Conservation (phyloP, 2,113 vertebrate species). For the Tilapia sparmanii region DNA sequence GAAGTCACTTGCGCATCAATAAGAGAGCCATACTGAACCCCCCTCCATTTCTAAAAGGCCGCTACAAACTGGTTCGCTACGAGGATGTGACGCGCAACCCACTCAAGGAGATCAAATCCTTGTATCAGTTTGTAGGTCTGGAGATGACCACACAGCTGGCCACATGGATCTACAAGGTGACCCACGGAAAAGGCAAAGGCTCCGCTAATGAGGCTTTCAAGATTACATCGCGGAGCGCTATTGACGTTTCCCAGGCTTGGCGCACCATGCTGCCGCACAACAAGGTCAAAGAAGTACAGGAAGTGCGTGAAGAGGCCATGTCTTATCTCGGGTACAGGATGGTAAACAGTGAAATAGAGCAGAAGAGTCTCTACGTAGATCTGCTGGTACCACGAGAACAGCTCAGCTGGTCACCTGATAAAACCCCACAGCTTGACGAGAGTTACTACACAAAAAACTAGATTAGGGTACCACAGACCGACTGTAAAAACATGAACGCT, state of each 20-base stretch:
- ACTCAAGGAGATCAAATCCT: slow-evolving; percentile 68
- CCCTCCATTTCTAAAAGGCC: slow-evolving; percentile 80
- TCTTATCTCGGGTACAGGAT: slow-evolving; percentile 83
- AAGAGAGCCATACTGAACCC: slow-evolving; percentile 80
- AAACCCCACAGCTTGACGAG: neutral
- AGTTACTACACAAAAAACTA: no score
- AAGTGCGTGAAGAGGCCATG: slow-evolving; percentile 86
- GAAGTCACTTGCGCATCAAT: slow-evolving; percentile 85
- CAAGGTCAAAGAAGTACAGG: slow-evolving; percentile 82
- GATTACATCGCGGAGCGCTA: slow-evolving; percentile 84
- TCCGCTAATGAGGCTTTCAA: slow-evolving; percentile 77
- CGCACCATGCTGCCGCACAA: slow-evolving; percentile 72
- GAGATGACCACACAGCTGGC: slow-evolving; percentile 71
- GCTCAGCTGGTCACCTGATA: slow-evolving; percentile 80
- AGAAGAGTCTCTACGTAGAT: slow-evolving; percentile 77
- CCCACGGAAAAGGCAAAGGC: slow-evolving; percentile 81
- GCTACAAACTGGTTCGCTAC: slow-evolving; percentile 89
- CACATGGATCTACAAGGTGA: slow-evolving; percentile 86
- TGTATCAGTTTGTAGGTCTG: slow-evolving; percentile 79
- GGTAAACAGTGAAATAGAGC: slow-evolving; percentile 79
- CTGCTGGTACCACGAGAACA: slow-evolving; percentile 75
- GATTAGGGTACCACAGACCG: no score
- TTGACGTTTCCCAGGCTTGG: slow-evolving; percentile 88
- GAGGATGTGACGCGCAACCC: slow-evolving; percentile 88
- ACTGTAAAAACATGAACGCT: no score